Evolutionary conservation across 2,113 vertebrate species (phyloP).

Genomic region (Nothoprocta pentlandii): DNA sequence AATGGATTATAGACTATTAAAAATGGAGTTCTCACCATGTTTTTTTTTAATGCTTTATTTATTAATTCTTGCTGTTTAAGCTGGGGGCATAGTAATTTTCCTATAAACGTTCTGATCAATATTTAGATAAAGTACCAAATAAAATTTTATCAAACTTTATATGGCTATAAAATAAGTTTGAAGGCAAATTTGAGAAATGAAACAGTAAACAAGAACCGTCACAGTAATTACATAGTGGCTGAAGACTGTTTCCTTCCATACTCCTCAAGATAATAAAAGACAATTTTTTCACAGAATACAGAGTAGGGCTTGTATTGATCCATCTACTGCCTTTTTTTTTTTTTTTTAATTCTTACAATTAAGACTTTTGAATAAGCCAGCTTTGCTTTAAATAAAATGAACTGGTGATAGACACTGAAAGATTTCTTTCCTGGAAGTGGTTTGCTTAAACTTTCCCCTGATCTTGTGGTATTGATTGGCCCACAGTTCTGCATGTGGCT

Average conservation of each 20-base stretch:
- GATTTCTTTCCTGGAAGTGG: neutral
- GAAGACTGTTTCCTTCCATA: slow-evolving; percentile 5
- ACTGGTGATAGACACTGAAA: neutral
- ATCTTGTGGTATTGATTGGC: neutral
- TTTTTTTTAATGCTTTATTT: slow-evolving; percentile 42
- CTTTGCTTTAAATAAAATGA: slow-evolving; percentile 16
- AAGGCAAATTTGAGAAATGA: slow-evolving; percentile 59
- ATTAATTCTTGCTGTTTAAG: slow-evolving; percentile 18
- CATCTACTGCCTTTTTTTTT: neutral
- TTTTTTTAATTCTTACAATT: slow-evolving; percentile 27
- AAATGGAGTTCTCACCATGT: neutral
- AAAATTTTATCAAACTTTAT: slow-evolving; percentile 60
- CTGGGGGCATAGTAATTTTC: slow-evolving; percentile 47
- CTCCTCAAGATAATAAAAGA: slow-evolving; percentile 10
- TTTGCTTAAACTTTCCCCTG: slow-evolving; percentile 7
- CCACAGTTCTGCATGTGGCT: neutral
- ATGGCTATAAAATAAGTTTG: slow-evolving; percentile 45
- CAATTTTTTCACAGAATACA: neutral
- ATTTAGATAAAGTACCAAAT: slow-evolving; percentile 62
- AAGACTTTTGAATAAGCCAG: neutral
- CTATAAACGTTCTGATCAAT: slow-evolving; percentile 58
- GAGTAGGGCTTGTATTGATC: neutral
- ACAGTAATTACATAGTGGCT: slow-evolving; percentile 29
- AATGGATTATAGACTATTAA: slow-evolving; percentile 26
- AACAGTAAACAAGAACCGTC: slow-evolving; percentile 44